Conservation (phyloP, 2,797 vertebrate species). For the Sebastes minor region DNA sequence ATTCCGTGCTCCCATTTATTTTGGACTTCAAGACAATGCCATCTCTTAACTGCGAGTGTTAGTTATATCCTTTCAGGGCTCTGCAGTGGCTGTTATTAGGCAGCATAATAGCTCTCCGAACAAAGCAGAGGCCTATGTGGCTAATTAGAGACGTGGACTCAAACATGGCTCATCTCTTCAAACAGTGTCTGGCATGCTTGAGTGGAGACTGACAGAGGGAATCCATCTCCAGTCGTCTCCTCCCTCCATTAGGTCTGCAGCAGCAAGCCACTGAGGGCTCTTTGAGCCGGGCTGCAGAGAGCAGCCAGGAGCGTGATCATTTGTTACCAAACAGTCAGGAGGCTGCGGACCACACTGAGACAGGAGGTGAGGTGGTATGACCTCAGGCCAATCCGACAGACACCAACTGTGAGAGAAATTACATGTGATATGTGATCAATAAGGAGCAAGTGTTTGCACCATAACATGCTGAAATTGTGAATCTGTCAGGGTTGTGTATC, state of each 20-base stretch:
- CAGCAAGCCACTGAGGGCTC: constrained; percentile 53
- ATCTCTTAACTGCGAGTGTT: constrained; percentile 52
- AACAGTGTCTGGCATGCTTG: constrained; percentile 71
- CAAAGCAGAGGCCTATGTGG: constrained; percentile 61
- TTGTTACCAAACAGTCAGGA: constrained; percentile 68
- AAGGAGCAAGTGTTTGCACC: background rate
- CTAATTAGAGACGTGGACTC: constrained; percentile 75
- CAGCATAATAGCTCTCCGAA: constrained; percentile 56
- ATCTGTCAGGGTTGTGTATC: background rate
- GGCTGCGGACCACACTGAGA: constrained; percentile 47
- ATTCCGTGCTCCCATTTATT: constrained; percentile 60
- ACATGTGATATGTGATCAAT: constrained; percentile 56
- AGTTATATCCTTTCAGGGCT: constrained; percentile 51
- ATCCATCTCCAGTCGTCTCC: constrained; percentile 66
- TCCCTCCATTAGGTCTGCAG: constrained; percentile 51
- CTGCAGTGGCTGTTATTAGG: constrained; percentile 55
- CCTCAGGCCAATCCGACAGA: constrained; percentile 56
- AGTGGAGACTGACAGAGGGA: constrained; percentile 68
- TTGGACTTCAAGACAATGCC: constrained; percentile 39
- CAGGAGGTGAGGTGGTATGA: constrained; percentile 48
- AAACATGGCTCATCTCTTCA: constrained; percentile 73
- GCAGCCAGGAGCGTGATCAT: constrained; percentile 61
- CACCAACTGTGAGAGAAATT: constrained; percentile 52
- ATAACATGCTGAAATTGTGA: background rate
- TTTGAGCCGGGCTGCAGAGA: constrained; percentile 58